Percentiles rank a stretch among this genome's conserved stretches.
Evolutionary conservation across 2,888 invertebrate species (phyloP).

Genomic region (Leptopilina drosophilae): DNA sequence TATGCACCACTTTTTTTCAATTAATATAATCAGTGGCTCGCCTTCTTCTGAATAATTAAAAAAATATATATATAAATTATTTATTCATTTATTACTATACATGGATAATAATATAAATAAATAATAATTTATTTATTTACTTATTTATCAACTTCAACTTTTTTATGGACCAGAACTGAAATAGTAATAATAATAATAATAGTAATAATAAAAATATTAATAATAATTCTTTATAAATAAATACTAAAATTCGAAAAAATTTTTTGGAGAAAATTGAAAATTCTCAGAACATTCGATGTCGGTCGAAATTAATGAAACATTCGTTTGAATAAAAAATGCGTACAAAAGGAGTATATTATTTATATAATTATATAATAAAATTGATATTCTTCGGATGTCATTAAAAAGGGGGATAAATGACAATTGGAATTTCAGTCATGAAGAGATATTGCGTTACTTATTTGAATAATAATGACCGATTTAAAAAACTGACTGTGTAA

Average conservation of each 20-base stretch:
- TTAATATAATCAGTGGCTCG: too few relatives aligned
- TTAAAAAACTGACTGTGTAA: slow-evolving; percentile 24
- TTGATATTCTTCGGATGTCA: slow-evolving; percentile 2
- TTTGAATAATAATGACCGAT: not conserved
- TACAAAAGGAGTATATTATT: slow-evolving; percentile 18
- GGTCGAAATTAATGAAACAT: slow-evolving; percentile 9
- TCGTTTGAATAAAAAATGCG: slow-evolving; percentile 14
- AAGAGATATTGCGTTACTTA: not conserved
- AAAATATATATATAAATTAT: too few relatives aligned
- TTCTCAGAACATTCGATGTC: not conserved
- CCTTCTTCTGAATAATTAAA: too few relatives aligned
- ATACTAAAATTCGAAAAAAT: not conserved
- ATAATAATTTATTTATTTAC: too few relatives aligned
- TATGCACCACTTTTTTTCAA: too few relatives aligned
- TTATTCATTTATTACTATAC: too few relatives aligned
- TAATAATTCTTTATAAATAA: too few relatives aligned
- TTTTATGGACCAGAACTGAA: too few relatives aligned
- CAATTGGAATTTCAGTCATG: not conserved
- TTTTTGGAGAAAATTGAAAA: not conserved
- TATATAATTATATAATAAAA: not conserved
- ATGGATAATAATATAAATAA: too few relatives aligned
- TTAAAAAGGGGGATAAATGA: not conserved
- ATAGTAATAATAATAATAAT: not conserved
- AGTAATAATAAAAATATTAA: not conserved
- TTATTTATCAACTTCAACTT: too few relatives aligned